Evolutionary conservation across 1,140 invertebrate genomes (phyloP).

Genomic region (Acromyrmex echinatior): DNA sequence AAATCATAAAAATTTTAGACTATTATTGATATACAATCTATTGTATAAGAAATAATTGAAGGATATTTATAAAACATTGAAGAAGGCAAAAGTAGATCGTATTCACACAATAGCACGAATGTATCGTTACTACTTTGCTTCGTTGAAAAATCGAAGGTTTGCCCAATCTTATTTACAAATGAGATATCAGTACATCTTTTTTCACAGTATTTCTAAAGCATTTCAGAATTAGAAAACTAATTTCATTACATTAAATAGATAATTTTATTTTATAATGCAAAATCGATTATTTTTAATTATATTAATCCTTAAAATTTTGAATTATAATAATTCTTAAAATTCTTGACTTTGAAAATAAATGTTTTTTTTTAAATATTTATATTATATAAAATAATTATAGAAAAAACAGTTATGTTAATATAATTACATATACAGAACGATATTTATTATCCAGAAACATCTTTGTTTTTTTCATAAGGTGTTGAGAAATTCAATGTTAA

Average conservation of each 20-base stretch:
- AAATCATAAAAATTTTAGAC: neutral
- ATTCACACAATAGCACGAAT: constrained; percentile 10
- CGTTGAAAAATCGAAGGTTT: neutral
- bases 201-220: neutral
- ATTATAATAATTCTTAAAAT: too few species aligned
- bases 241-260: too few species aligned
- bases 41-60: neutral
- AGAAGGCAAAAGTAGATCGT: neutral
- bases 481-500: neutral
- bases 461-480: neutral
- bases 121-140: constrained; percentile 8
- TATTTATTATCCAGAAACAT: neutral
- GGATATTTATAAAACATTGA: neutral
- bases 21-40: neutral
- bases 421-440: neutral
- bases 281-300: too few species aligned
- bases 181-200: neutral
- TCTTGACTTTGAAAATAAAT: too few species aligned
- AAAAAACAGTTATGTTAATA: too few species aligned
- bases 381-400: too few species aligned
- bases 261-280: too few species aligned
- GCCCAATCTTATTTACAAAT: constrained; percentile 15
- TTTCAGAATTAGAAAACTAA: neutral
- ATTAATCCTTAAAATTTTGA: too few species aligned
- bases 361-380: too few species aligned